phyloP scores from a whole-genome alignment of 2,113 vertebrate genomes.

The Trochalopteron elliotii region DNA sequence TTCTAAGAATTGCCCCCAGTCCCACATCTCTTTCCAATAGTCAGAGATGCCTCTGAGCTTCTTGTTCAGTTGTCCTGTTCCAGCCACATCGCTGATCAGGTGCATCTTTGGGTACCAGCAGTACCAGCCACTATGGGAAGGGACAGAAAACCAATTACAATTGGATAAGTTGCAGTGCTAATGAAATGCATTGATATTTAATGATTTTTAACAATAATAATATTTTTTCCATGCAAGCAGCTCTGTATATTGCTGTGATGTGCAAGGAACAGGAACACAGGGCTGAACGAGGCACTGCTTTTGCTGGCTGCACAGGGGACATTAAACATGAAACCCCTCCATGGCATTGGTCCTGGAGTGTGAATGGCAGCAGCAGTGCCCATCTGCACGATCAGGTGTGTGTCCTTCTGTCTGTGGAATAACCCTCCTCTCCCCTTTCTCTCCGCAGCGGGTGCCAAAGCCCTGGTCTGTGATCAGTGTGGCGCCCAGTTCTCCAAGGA shows the following conservation, averaged over 20 bases:
- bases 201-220: neutral
- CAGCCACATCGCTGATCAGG: neutral
- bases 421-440: neutral
- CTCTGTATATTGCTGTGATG: neutral
- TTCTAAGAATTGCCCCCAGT: conserved; percentile 10
- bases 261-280: rapidly evolving
- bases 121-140: neutral
- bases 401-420: rapidly evolving
- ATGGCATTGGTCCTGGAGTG: rapidly evolving
- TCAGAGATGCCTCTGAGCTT: neutral
- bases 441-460: conserved; percentile 91
- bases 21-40: neutral
- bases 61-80: neutral
- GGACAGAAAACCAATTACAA: neutral
- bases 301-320: neutral
- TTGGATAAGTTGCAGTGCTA: neutral
- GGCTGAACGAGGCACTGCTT: neutral
- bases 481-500: conserved; percentile 97
- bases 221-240: neutral
- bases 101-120: neutral
- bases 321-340: neutral
- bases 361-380: neutral
- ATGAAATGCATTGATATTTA: neutral
- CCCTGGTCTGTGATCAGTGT: conserved; percentile 96
- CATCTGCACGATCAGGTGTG: neutral